Evolutionary conservation across 2,888 invertebrate species (phyloP).

Genomic region (Acanthosoma haemorrhoidale): DNA sequence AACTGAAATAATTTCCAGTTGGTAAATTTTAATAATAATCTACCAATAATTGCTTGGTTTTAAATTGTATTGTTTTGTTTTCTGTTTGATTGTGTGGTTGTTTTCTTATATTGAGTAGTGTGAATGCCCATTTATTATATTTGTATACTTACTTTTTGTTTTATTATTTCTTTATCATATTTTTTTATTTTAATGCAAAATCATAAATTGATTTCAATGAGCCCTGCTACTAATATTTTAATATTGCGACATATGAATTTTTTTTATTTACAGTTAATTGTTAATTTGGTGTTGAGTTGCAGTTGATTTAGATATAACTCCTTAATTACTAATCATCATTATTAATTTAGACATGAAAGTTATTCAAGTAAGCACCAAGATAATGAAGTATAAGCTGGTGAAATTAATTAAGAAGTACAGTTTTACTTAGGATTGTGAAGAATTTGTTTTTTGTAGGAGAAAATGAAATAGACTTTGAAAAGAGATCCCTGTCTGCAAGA

Average conservation of each 20-base stretch:
- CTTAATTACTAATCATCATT: not conserved
- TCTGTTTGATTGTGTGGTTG: not conserved
- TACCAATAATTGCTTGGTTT: not conserved
- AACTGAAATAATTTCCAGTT: too few species aligned
- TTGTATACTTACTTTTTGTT: not conserved
- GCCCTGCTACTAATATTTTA: not conserved
- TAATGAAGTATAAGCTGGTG: not conserved
- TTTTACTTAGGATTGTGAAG: not conserved
- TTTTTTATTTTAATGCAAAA: not conserved
- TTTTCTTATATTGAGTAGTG: not conserved
- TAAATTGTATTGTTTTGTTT: not conserved
- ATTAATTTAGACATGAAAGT: too few species aligned
- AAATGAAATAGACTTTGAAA: slow-evolving; percentile 6
- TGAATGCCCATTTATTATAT: not conserved
- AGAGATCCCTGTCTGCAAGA: slow-evolving; percentile 6
- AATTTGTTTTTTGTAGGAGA: slow-evolving; percentile 26
- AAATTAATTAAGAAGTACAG: not conserved
- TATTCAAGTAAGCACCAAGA: too few species aligned
- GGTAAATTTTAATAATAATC: too few species aligned
- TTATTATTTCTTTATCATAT: not conserved
- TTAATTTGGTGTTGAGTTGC: not conserved
- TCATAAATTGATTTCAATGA: too few species aligned
- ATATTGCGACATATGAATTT: not conserved
- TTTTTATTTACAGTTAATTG: too few species aligned
- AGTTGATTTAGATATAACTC: not conserved